phyloP scores from a whole-genome alignment of 2,113 vertebrate species.

The Strix uralensis region DNA sequence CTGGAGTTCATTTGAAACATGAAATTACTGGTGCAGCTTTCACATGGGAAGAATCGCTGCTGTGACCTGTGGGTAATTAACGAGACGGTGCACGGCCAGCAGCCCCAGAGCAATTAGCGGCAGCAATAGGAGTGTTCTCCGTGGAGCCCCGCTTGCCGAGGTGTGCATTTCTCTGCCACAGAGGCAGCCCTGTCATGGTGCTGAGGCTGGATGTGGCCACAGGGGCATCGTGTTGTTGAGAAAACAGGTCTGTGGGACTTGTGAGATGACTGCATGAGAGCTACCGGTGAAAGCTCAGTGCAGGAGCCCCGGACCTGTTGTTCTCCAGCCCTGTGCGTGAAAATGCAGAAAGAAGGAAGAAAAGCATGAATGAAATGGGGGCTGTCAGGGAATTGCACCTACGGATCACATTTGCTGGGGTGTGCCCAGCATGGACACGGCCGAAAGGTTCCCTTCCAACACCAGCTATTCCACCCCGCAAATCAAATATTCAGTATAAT shows the following conservation, averaged over 20 bases:
- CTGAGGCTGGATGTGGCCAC: neutral
- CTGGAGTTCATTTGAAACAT: neutral
- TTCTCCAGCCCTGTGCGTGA: accelerated
- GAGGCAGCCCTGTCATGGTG: accelerated
- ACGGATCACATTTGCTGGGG: accelerated
- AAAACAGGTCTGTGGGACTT: neutral
- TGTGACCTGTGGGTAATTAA: constrained; percentile 18
- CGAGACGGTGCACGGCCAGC: neutral
- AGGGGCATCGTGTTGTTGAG: accelerated
- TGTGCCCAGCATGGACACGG: neutral
- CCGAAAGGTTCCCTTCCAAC: accelerated
- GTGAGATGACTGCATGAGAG: neutral
- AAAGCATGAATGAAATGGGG: neutral
- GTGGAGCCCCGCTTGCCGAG: neutral
- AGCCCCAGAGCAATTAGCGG: neutral
- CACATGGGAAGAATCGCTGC: neutral
- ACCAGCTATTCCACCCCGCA: accelerated
- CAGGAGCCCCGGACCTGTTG: neutral
- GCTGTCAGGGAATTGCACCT: neutral
- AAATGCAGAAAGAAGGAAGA: neutral
- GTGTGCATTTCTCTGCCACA: accelerated
- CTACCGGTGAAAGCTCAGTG: accelerated
- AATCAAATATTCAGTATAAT: neutral
- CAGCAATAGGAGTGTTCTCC: neutral
- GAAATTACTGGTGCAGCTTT: neutral